A percentile compares a stretch with the other conserved stretches of the same genome.
Conservation (phyloP, 2,797 vertebrate genomes). For the Thamnophis elegans region DNA sequence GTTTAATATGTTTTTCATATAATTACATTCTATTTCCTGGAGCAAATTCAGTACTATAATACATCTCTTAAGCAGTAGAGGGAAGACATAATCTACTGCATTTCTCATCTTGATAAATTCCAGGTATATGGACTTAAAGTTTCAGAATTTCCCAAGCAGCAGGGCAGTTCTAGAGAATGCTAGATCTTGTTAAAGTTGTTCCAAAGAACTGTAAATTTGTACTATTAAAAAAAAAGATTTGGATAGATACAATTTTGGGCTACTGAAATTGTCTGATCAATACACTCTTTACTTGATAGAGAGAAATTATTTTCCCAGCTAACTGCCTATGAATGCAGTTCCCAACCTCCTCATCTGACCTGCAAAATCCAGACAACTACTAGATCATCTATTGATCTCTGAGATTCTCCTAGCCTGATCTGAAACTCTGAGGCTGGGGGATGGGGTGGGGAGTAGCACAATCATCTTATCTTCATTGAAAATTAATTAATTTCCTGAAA, state of each 20-base stretch:
- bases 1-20: background rate
- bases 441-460: background rate
- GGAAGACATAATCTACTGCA: background rate
- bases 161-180: background rate
- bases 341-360: background rate
- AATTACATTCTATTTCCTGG: background rate
- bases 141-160: background rate
- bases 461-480: background rate
- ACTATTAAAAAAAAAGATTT: background rate
- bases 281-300: background rate
- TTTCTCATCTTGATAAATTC: background rate
- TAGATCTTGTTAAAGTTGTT: background rate
- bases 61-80: conserved; percentile 5
- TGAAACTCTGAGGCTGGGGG: background rate
- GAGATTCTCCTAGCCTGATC: background rate
- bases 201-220: background rate
- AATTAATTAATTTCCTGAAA: background rate
- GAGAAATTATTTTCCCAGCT: background rate
- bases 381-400: background rate
- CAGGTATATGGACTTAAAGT: background rate
- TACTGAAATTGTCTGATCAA: background rate
- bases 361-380: background rate
- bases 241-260: background rate
- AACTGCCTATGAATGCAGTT: background rate
- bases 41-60: background rate